phyloP scores from a whole-genome alignment of 2,113 vertebrate species.

The Jaculus jaculus region DNA sequence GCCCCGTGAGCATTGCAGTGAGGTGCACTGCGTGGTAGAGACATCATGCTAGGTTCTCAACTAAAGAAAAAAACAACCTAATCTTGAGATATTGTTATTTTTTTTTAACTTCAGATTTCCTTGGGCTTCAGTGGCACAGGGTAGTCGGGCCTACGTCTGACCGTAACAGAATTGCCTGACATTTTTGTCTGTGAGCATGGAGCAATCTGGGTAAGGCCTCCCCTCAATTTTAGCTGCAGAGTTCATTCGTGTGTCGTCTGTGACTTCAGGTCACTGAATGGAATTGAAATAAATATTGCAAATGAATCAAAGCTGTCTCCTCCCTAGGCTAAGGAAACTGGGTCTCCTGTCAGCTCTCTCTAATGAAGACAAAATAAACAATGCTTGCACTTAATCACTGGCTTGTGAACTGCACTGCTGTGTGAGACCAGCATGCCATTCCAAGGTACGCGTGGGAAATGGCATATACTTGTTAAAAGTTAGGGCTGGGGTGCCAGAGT shows the following conservation, averaged over 20 bases:
- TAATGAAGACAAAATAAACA: conserved; percentile 69
- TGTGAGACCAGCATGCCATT: background rate
- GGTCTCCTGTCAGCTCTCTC: conserved; percentile 37
- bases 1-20: no score
- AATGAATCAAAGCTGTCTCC: conserved; percentile 46
- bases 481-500: background rate
- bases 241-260: background rate
- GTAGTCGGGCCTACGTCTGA: background rate
- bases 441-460: background rate
- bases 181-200: background rate
- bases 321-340: conserved; percentile 6
- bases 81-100: background rate
- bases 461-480: background rate
- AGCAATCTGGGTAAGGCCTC: background rate
- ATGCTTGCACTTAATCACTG: background rate
- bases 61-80: background rate
- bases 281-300: background rate
- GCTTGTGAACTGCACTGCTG: background rate
- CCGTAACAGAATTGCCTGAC: background rate
- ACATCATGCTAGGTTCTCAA: no score
- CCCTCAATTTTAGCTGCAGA: fast-evolving
- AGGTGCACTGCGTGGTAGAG: no score
- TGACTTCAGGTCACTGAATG: background rate
- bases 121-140: background rate
- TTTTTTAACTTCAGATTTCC: conserved; percentile 15